Percentiles rank a stretch among this genome's conserved stretches.
Conservation (phyloP, 2,797 vertebrate genomes). For the Smutsia temminckii region DNA sequence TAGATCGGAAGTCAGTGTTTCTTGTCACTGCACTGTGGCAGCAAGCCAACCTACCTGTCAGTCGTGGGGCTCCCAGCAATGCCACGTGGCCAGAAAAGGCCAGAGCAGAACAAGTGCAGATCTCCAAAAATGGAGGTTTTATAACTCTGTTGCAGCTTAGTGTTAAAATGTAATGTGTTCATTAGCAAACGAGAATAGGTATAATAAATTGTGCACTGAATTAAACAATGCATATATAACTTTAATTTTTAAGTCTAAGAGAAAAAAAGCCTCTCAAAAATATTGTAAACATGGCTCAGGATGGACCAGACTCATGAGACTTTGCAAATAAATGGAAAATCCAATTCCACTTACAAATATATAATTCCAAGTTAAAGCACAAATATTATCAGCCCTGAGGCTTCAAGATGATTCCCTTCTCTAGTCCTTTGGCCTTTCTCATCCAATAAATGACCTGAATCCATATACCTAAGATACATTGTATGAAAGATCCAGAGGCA, state of each 20-base stretch:
- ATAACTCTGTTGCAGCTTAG: background rate
- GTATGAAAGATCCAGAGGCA: background rate
- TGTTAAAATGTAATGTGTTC: background rate
- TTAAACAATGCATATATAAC: background rate
- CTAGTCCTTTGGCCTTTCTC: background rate
- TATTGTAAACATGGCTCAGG: background rate
- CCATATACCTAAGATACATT: background rate
- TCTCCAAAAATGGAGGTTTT: background rate
- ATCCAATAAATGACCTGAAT: background rate
- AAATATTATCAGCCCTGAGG: background rate
- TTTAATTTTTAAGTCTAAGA: background rate
- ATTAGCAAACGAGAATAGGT: background rate
- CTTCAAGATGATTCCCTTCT: background rate
- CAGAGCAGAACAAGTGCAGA: constrained; percentile 27
- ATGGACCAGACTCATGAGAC: background rate
- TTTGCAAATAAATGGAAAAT: constrained; percentile 30
- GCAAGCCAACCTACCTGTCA: constrained; percentile 67
- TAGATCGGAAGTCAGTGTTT: constrained; percentile 84
- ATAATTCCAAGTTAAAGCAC: constrained; percentile 13
- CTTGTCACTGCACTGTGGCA: constrained; percentile 76
- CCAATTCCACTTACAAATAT: background rate
- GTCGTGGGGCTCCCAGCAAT: constrained; percentile 57
- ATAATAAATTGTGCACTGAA: background rate
- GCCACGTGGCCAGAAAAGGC: constrained; percentile 69
- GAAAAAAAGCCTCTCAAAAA: background rate